Percentiles rank a stretch among this genome's conserved stretches.
Conservation (phyloP, 1,140 invertebrate species). For the Meloidogyne chitwoodi region DNA sequence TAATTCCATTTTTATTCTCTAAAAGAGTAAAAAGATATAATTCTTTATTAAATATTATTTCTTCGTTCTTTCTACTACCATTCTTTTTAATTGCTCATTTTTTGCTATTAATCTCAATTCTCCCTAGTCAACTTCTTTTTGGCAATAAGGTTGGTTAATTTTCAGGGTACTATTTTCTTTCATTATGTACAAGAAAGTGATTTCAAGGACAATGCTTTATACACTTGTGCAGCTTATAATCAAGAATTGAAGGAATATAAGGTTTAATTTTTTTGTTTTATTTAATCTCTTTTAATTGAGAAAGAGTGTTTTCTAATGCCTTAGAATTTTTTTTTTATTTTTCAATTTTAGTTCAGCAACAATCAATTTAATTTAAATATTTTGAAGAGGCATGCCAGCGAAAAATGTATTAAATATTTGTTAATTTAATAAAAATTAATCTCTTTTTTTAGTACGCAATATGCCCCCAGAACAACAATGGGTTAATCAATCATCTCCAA, state of each 20-base stretch:
- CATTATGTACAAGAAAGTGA: conserved; percentile 57
- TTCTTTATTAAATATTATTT: background rate
- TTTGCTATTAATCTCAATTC: conserved; percentile 7
- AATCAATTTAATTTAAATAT: conserved; percentile 17
- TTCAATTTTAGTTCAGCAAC: conserved; percentile 18
- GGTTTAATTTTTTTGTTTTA: conserved; percentile 39
- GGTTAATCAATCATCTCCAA: conserved; percentile 59
- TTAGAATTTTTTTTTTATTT: background rate
- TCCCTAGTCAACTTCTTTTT: conserved; percentile 14
- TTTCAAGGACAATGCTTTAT: conserved; percentile 58
- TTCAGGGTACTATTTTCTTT: conserved; percentile 60
- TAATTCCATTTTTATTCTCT: background rate
- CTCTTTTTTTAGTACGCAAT: conserved; percentile 26
- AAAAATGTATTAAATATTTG: conserved; percentile 34
- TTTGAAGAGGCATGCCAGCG: conserved; percentile 6
- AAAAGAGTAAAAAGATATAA: background rate
- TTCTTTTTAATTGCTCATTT: background rate
- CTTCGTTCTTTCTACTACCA: background rate
- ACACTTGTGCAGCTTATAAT: conserved; percentile 59
- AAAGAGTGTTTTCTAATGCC: too few species aligned
- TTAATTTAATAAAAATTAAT: background rate
- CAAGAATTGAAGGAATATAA: conserved; percentile 57
- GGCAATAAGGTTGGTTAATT: conserved; percentile 30
- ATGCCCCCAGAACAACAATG: conserved; percentile 59
- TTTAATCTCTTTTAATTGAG: too few species aligned